Base-by-base conservation (phyloP, 2,797 vertebrate genomes). In the Erithacus rubecula region DNA sequence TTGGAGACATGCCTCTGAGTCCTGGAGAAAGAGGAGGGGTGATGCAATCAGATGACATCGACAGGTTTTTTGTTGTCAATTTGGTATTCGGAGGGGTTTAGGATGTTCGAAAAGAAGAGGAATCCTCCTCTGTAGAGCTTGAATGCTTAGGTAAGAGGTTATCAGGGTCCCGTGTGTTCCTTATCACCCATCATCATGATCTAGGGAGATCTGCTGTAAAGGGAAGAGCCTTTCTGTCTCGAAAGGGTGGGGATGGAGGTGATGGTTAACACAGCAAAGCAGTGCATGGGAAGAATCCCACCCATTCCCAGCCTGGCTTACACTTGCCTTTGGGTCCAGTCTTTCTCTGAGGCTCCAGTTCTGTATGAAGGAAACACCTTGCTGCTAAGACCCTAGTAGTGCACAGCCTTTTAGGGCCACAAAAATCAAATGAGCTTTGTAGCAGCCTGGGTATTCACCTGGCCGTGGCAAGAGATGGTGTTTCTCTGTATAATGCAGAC, bases 1-100 rank as follows among this genome's bases (percentile, higher is more conserved):
- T 74, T 7, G 69, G 89, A 94, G 94, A 86, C 11, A 0, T 27
- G 68, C 49, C 30, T 76, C 59, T 62, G 76, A 68, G 89, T 56
- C 32, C n/a, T 23, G 20, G 70, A 39, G 53, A 32, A 62, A 24
- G 41, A 10, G 52, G 7, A 55, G 55, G 23, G 20, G 55, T 93
- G 96, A 93, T 95, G 96, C 89, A 90, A 93, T 89, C 62, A 20
- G 36, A 36, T 93, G 69, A 77, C 87, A 94, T 47, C 15, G 64
- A 15, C 59, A 52, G 90, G 44, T 84, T 64, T 70, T 79, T 69
- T 87, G 71, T 77, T 79, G 30, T 1, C 18, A 51, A 0, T 62
- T 60, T 37, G 52, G 27, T 44, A 12, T 80, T 44, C 56, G 27
- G 26, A 53, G 70, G 19, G 43, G 20, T 62, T 79, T 26, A 5